Evolutionary conservation across 2,797 vertebrate genomes (phyloP).

Genomic region (Nothura maculosa): DNA sequence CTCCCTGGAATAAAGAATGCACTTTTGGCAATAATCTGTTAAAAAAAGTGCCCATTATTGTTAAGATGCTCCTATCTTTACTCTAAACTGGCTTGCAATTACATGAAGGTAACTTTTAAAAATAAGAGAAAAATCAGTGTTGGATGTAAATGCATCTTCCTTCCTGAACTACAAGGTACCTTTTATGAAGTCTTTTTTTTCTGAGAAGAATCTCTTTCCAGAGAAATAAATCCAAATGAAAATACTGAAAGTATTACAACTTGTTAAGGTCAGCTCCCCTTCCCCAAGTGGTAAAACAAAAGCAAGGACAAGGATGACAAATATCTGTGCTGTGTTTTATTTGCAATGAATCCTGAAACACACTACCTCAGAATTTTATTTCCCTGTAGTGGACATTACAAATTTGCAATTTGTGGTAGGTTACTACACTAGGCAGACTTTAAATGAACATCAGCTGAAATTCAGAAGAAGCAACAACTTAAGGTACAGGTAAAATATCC

Average conservation of each 20-base stretch:
- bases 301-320: neutral
- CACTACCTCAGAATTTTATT: neutral
- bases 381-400: neutral
- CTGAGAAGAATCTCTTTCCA: conserved; percentile 7
- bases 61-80: conserved; percentile 72
- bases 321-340: neutral
- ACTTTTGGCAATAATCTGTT: conserved; percentile 83
- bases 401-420: neutral
- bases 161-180: conserved; percentile 18
- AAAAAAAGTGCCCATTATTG: conserved; percentile 81
- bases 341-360: neutral
- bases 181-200: conserved; percentile 41
- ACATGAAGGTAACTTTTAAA: conserved; percentile 74
- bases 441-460: neutral
- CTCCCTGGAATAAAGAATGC: conserved; percentile 82
- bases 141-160: conserved; percentile 59
- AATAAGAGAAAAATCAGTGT: conserved; percentile 47
- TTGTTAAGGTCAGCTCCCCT: neutral
- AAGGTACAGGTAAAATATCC: neutral
- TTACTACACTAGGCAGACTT: neutral
- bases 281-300: neutral
- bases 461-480: neutral
- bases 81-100: conserved; percentile 75
- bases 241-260: neutral
- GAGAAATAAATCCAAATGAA: neutral